Conservation (phyloP, 2,797 vertebrate species). For the Stomatorhinus walkeri region DNA sequence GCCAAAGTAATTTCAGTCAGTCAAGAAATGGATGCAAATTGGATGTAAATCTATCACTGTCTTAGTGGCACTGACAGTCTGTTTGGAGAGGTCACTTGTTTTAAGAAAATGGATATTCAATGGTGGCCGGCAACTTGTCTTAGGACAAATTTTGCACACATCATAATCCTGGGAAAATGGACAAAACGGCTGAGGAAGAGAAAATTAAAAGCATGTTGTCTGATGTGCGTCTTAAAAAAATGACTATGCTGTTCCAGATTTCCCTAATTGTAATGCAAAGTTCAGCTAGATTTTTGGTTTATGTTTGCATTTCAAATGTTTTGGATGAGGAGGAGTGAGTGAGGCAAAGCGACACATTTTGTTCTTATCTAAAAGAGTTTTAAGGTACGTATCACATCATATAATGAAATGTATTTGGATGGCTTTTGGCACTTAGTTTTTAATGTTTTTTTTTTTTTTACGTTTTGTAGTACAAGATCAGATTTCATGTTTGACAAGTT, state of each 20-base stretch:
- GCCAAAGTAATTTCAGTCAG: neutral
- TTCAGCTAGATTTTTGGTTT: conserved; percentile 12
- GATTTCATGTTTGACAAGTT: neutral
- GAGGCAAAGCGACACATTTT: neutral
- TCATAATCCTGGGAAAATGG: neutral
- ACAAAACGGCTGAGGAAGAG: neutral
- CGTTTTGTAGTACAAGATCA: neutral
- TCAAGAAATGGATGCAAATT: neutral
- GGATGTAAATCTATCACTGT: neutral
- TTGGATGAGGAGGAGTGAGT: neutral
- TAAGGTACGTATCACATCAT: neutral
- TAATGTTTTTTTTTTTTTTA: neutral
- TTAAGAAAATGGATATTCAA: neutral
- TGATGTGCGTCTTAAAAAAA: neutral
- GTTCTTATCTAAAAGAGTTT: neutral
- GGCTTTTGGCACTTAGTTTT: neutral
- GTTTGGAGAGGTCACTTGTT: neutral
- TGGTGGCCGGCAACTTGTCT: neutral
- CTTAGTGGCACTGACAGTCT: neutral
- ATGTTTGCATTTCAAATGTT: conserved; percentile 24
- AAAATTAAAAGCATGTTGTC: neutral
- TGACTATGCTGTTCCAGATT: neutral
- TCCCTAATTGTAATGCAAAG: conserved; percentile 21
- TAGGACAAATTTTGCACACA: neutral
- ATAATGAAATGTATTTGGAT: neutral